phyloP scores from a whole-genome alignment of 2,797 vertebrate species.

The Hapalemur alaotrensis region DNA sequence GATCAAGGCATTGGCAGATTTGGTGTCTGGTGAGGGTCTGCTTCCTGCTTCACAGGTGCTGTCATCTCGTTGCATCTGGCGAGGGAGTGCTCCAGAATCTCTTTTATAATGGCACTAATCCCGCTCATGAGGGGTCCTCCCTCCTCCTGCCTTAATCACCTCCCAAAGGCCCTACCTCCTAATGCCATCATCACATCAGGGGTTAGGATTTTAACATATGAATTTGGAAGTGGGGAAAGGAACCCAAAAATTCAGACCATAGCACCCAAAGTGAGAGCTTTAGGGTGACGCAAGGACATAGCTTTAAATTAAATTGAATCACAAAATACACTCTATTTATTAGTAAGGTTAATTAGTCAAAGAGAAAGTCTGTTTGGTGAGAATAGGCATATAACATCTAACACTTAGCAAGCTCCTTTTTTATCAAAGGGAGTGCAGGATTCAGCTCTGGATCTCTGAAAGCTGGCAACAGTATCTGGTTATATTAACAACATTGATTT shows the following conservation, averaged over 20 bases:
- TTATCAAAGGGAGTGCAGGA: neutral
- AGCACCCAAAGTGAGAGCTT: neutral
- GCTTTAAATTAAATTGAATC: neutral
- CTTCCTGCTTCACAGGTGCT: neutral
- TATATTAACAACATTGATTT: constrained; percentile 11
- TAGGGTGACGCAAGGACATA: neutral
- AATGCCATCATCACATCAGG: neutral
- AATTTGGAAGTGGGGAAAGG: neutral
- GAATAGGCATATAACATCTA: neutral
- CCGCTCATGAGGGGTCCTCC: neutral
- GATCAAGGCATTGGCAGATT: neutral
- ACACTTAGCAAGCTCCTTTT: neutral
- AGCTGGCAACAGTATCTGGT: neutral
- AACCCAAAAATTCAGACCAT: neutral
- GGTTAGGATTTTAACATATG: neutral
- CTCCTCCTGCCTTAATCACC: neutral
- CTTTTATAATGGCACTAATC: neutral
- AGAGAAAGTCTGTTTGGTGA: neutral
- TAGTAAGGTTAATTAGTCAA: neutral
- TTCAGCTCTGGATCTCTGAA: neutral
- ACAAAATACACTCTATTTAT: neutral
- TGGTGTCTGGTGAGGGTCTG: neutral
- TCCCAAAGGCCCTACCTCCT: too few relatives aligned
- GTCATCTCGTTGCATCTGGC: neutral
- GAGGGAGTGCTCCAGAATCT: neutral